Evolutionary conservation across 1,140 invertebrate genomes (phyloP).

Genomic region (Trissolcus basalis): DNA sequence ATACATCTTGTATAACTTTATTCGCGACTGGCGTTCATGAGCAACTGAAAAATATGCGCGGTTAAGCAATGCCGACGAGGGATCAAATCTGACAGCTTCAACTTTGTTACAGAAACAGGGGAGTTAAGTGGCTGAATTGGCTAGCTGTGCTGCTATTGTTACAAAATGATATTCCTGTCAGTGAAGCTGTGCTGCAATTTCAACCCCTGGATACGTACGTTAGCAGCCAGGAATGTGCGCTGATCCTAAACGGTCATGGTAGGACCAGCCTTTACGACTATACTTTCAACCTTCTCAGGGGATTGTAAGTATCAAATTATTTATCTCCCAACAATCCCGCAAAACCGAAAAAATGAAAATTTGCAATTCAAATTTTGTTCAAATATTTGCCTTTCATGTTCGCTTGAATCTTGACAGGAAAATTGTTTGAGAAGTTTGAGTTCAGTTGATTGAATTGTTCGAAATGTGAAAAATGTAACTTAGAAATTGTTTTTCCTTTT

Average conservation of each 20-base stretch:
- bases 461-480: too few relatives aligned
- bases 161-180: conserved; percentile 41
- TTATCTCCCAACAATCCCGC: too few relatives aligned
- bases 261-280: conserved; percentile 88
- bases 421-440: too few relatives aligned
- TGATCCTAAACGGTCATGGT: conserved; percentile 83
- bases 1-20: conserved; percentile 37
- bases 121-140: conserved; percentile 29
- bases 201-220: conserved; percentile 67
- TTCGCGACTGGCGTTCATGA: conserved; percentile 1
- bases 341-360: too few relatives aligned
- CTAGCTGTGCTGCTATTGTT: conserved; percentile 48
- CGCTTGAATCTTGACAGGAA: too few relatives aligned
- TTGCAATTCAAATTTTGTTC: too few relatives aligned
- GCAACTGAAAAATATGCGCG: conserved; percentile 9
- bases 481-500: too few relatives aligned
- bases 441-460: too few relatives aligned
- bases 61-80: conserved; percentile 19
- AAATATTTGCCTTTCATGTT: too few relatives aligned
- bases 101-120: conserved; percentile 52
- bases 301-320: conserved; percentile 80
- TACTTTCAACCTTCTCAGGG: conserved; percentile 86
- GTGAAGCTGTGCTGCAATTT: conserved; percentile 65
- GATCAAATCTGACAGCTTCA: conserved; percentile 48
- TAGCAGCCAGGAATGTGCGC: conserved; percentile 82